These are phyloP conservation scores for Camponotus fellah DNA, from an alignment of 2,888 invertebrate species.

Conservation along the genomic window DNA sequence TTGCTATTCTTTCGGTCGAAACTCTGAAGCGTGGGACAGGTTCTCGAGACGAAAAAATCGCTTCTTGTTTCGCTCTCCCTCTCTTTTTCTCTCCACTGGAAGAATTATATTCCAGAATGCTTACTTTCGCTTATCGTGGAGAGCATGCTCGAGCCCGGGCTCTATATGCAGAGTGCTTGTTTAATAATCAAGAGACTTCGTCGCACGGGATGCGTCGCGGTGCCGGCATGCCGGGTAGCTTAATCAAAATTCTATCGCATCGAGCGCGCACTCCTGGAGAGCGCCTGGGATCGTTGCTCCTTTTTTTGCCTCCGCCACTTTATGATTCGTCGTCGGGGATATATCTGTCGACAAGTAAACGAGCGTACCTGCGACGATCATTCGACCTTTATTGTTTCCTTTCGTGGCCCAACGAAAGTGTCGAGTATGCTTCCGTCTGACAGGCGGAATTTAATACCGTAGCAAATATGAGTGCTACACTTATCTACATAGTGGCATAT, in stretches of 20 bases:
- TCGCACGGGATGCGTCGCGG: slow-evolving; percentile 55
- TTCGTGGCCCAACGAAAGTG: not conserved
- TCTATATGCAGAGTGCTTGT: slow-evolving; percentile 51
- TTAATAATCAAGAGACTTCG: slow-evolving; percentile 62
- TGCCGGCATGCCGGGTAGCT: slow-evolving; percentile 53
- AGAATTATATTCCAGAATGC: slow-evolving; percentile 68
- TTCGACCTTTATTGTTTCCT: slow-evolving; percentile 35
- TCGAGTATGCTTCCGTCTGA: slow-evolving; percentile 30
- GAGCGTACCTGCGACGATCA: slow-evolving; percentile 30
- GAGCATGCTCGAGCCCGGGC: slow-evolving; percentile 2
- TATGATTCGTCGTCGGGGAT: slow-evolving; percentile 3
- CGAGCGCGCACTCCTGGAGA: slow-evolving; percentile 39
- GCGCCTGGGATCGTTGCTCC: not conserved
- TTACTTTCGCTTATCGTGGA: slow-evolving; percentile 58
- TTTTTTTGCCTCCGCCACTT: slow-evolving; percentile 25
- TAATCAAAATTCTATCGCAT: slow-evolving; percentile 72
- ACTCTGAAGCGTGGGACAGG: slow-evolving; percentile 28
- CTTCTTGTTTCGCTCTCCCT: not conserved
- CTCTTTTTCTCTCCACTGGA: slow-evolving; percentile 19
- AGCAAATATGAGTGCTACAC: slow-evolving; percentile 8
- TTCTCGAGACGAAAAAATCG: slow-evolving; percentile 46
- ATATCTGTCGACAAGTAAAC: slow-evolving; percentile 43
- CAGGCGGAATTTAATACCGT: slow-evolving; percentile 39
- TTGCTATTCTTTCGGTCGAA: slow-evolving; percentile 42
- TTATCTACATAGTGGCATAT: not conserved